phyloP scores from a whole-genome alignment of 2,113 vertebrate species.

The Dasyurus viverrinus region DNA sequence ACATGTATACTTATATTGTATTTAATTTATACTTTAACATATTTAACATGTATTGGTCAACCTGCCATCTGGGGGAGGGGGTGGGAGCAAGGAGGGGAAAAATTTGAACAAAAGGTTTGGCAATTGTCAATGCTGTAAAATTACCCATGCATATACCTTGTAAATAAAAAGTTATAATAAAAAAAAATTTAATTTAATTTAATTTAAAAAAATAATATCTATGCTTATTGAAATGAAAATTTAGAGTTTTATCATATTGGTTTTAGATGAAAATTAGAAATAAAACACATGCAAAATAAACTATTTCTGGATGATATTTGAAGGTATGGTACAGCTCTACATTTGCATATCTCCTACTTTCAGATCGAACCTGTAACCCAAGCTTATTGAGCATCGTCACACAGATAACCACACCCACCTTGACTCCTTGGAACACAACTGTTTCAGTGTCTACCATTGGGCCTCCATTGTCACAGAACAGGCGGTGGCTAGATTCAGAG shows the following conservation, averaged over 20 bases:
- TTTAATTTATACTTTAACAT: no score
- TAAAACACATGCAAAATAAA: slow-evolving; percentile 9
- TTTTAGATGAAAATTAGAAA: slow-evolving; percentile 1
- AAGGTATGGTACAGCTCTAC: not conserved
- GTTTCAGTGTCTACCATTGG: slow-evolving; percentile 77
- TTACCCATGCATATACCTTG: no score
- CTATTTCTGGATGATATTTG: not conserved
- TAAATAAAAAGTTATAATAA: no score
- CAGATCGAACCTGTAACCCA: slow-evolving; percentile 93
- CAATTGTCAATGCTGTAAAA: no score
- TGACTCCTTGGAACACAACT: slow-evolving; percentile 83
- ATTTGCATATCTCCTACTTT: slow-evolving; percentile 40
- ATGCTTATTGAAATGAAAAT: slow-evolving; percentile 3
- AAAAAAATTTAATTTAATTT: no score
- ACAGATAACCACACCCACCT: slow-evolving; percentile 83
- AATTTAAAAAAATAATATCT: not conserved
- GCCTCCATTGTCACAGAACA: slow-evolving; percentile 76
- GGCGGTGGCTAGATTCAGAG: slow-evolving; percentile 91
- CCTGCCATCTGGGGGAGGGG: no score
- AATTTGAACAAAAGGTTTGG: no score
- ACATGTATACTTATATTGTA: no score
- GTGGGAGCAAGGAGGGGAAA: no score
- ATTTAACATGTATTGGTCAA: no score
- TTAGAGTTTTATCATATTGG: slow-evolving; percentile 8
- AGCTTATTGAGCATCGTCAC: slow-evolving; percentile 91